Conservation (phyloP, 2,113 vertebrate genomes). For the Rhadina sibilatrix region DNA sequence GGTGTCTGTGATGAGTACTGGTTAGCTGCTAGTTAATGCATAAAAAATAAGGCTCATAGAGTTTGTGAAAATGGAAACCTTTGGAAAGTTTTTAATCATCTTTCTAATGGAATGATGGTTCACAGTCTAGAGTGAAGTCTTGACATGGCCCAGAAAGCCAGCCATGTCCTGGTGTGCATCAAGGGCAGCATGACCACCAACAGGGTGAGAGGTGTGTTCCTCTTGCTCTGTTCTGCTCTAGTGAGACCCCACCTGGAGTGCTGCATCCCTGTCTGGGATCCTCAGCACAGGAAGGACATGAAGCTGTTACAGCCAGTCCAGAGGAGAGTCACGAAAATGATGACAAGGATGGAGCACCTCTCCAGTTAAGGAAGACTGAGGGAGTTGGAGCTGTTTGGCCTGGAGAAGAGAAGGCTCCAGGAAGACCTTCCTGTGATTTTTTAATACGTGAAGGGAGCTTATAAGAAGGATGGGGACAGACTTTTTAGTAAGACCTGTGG, state of each 20-base stretch:
- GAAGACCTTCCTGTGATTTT: not conserved
- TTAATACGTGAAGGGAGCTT: not conserved
- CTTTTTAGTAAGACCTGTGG: not conserved
- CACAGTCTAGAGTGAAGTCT: not conserved
- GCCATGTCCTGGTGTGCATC: accelerated
- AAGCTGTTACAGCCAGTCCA: accelerated
- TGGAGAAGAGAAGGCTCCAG: not conserved
- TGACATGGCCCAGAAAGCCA: not conserved
- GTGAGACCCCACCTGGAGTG: not conserved
- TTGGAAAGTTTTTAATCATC: not conserved
- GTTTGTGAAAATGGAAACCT: not conserved
- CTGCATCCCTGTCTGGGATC: accelerated
- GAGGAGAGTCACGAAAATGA: not conserved
- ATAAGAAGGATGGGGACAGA: not conserved
- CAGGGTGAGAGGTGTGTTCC: accelerated
- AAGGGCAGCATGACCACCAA: accelerated
- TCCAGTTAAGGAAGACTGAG: accelerated
- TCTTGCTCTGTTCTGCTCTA: accelerated
- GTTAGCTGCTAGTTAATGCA: not conserved
- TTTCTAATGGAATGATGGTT: not conserved
- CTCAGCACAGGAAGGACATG: not conserved
- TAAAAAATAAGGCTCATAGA: not conserved
- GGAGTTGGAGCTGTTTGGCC: not conserved
- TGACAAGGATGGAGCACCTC: not conserved
- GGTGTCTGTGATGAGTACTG: not conserved